Percentiles rank a stretch among this genome's conserved stretches.
Evolutionary conservation across 2,888 invertebrate species (phyloP).

Genomic region (Caenorhabditis sp.): DNA sequence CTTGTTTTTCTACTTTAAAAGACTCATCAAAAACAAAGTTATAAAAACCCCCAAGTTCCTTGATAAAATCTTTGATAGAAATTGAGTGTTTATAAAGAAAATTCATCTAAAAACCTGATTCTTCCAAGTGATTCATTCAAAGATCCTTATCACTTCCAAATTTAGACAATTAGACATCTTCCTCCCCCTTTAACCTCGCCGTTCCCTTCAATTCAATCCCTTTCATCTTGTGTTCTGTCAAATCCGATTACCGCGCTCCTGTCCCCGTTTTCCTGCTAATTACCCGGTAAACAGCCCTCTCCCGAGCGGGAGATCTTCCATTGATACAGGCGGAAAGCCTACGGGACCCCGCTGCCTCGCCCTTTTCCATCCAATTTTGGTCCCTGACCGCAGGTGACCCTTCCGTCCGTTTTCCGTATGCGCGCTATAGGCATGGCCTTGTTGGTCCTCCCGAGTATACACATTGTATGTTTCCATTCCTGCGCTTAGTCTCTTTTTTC

Average conservation of each 20-base stretch:
- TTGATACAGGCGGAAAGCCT: conserved; percentile 33
- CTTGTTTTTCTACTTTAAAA: too few relatives aligned
- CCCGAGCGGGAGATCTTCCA: conserved; percentile 1
- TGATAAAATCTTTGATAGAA: too few relatives aligned
- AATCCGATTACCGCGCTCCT: conserved; percentile 44
- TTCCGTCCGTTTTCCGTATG: too few relatives aligned
- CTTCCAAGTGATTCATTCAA: neutral
- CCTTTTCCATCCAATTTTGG: neutral
- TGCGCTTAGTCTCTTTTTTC: conserved; percentile 2
- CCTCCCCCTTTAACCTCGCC: neutral
- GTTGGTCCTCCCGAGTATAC: conserved; percentile 7
- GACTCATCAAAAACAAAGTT: too few relatives aligned
- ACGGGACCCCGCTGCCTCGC: neutral
- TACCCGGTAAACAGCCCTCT: conserved; percentile 49
- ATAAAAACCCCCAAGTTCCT: too few relatives aligned
- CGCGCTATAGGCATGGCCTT: conserved; percentile 14
- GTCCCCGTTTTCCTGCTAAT: conserved; percentile 32
- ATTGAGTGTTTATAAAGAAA: too few relatives aligned
- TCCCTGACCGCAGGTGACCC: conserved; percentile 60
- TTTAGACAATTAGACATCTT: neutral
- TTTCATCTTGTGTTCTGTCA: too few relatives aligned
- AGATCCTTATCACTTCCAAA: conserved; percentile 1
- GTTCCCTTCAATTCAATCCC: neutral
- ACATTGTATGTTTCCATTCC: conserved; percentile 1
- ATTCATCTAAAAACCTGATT: neutral